Base-by-base conservation (phyloP, 2,888 invertebrate species). In the Drosophila subquinaria region DNA sequence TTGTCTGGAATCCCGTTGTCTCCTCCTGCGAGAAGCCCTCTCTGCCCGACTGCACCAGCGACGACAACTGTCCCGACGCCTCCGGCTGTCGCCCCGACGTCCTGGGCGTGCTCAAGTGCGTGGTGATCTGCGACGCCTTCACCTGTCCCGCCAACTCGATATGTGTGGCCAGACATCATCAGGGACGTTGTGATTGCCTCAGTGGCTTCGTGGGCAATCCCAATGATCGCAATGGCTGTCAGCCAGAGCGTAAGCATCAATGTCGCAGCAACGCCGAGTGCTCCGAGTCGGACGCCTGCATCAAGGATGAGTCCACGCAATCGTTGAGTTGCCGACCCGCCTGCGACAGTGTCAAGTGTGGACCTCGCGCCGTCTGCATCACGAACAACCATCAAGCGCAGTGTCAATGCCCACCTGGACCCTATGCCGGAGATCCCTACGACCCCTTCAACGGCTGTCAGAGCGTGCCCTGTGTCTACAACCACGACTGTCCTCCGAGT, bases 311-410 rank as follows among this genome's bases (percentile, higher is more conserved):
- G 4, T 81, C 92, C 1, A 94, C 93, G 9, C 95, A 95, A 50
- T 90, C 94, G 1, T 93, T 95, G 33, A 94, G 95, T 86, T 98
- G 98, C 91, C 93, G 95, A 77, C 94, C 96, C 1, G 97, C 97
- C 45, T 98, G 98, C 90, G 95, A 96, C 76, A 94, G 94, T 45
- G 92, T 96, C 0, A 94, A 94, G 51, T 98, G 98, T 91, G 98
- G 98, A 1, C 97, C 97, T 0, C 96, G 96, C 76, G 97, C 98
- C 8, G 94, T 98, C 17, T 98, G 98, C 90, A 95, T 97, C 9
- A 96, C 97, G 2, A 97, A 97, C 87, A 98, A 98, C 90, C 98
- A 98, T 91, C 96, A 96, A 13, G 96, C 97, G 0, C 96, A 97
- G 92, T 98, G 98, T 90, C 96, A 97, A 86, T 98, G 98, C 90